phyloP scores from a whole-genome alignment of 2,888 invertebrate genomes.

The Melipona beecheii region DNA sequence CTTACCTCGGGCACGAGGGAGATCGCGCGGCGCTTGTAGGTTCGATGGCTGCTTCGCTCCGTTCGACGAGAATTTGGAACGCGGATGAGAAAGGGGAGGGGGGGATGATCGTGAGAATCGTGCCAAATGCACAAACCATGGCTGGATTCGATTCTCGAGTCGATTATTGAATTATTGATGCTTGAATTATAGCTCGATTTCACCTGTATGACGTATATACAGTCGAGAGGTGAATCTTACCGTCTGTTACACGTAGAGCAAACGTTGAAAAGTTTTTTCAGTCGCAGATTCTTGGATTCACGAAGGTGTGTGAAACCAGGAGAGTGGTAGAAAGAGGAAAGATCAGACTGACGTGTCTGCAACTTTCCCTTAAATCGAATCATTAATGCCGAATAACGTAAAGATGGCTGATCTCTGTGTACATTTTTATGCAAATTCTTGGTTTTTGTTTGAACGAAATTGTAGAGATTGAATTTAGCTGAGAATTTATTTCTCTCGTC shows the following conservation, averaged over 20 bases:
- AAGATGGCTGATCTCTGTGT: too few relatives aligned
- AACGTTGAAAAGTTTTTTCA: too few relatives aligned
- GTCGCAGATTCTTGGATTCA: too few relatives aligned
- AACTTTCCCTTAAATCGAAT: too few relatives aligned
- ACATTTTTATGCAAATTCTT: too few relatives aligned
- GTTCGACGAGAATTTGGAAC: neutral
- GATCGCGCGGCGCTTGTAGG: neutral
- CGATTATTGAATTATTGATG: neutral
- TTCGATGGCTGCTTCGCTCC: neutral
- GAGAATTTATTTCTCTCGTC: too few relatives aligned
- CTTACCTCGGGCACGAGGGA: slow-evolving; percentile 1
- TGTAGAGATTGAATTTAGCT: too few relatives aligned
- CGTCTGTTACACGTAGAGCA: neutral
- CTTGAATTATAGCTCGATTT: neutral
- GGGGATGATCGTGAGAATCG: neutral
- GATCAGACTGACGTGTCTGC: too few relatives aligned
- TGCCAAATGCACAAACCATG: neutral
- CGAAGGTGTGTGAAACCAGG: too few relatives aligned
- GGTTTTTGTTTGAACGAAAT: too few relatives aligned
- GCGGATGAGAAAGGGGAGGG: neutral
- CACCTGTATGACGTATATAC: neutral
- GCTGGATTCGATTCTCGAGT: neutral
- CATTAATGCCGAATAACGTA: too few relatives aligned
- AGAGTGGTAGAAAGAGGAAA: too few relatives aligned
- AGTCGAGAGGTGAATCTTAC: neutral